Conservation (phyloP, 2,113 vertebrate species). For the Galemys pyrenaicus region DNA sequence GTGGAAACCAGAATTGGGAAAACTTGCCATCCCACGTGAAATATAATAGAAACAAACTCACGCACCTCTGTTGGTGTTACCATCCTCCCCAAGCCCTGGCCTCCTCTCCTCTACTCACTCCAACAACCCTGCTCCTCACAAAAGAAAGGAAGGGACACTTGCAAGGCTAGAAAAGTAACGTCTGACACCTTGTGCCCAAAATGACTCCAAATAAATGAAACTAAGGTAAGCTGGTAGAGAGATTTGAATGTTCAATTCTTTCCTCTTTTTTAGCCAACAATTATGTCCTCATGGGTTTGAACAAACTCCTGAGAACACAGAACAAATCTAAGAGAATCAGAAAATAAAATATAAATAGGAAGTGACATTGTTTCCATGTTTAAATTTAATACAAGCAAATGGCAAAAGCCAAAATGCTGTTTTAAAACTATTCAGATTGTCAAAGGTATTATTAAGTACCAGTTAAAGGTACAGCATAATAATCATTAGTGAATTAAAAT, state of each 20-base stretch:
- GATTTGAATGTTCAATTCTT: background rate
- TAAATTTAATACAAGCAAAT: slow-evolving; percentile 24
- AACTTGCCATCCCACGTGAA: background rate
- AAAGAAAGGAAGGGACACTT: background rate
- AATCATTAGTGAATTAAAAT: background rate
- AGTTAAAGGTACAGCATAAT: background rate
- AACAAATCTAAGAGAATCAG: slow-evolving; percentile 6
- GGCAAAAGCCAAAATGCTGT: background rate
- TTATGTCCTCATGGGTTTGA: background rate
- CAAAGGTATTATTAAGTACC: background rate
- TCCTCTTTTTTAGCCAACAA: background rate
- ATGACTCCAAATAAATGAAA: background rate
- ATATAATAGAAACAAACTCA: slow-evolving; percentile 64
- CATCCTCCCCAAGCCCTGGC: background rate
- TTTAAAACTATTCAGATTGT: slow-evolving; percentile 1
- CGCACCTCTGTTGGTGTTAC: slow-evolving; percentile 10
- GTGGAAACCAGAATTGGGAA: slow-evolving; percentile 73
- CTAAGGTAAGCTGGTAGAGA: background rate
- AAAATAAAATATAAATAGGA: slow-evolving; percentile 55
- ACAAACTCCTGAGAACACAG: background rate
- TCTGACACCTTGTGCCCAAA: background rate
- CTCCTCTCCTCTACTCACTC: background rate
- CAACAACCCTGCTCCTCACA: background rate
- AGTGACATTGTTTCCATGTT: slow-evolving; percentile 35
- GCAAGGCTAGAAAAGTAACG: background rate